Conservation (phyloP, 2,888 invertebrate genomes). For the Polymixis lichenea region DNA sequence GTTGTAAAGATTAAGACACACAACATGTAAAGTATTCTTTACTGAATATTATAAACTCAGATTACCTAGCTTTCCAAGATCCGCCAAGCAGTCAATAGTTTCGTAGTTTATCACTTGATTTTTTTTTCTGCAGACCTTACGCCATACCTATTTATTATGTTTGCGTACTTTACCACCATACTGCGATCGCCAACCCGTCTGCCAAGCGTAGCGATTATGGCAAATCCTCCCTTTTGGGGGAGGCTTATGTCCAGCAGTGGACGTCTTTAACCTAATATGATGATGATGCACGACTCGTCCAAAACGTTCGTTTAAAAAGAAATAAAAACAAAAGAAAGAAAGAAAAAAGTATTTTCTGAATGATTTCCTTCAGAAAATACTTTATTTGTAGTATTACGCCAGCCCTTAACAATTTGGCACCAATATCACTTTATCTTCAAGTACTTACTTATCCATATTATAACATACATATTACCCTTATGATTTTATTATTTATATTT, state of each 20-base stretch:
- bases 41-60: conserved; percentile 33
- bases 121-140: too few species aligned
- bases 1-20: conserved; percentile 48
- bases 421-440: conserved; percentile 12
- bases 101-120: not conserved
- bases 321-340: too few species aligned
- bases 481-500: conserved; percentile 14
- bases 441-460: not conserved
- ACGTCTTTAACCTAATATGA: too few species aligned
- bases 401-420: not conserved
- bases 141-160: too few species aligned
- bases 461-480: not conserved
- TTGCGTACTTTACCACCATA: too few species aligned
- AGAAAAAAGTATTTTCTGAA: too few species aligned
- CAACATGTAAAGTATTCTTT: conserved; percentile 30
- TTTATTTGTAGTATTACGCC: not conserved
- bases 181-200: too few species aligned
- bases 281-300: not conserved
- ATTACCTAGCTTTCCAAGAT: conserved; percentile 37
- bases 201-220: too few species aligned
- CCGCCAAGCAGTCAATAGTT: conserved; percentile 4
- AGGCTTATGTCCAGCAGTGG: too few species aligned
- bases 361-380: not conserved
- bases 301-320: not conserved
- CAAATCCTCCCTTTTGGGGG: too few species aligned